Evolutionary conservation across 2,797 vertebrate genomes (phyloP), one percentile per base, ranked within the genome.

Genomic region (Pipistrellus pygmaeus): DNA sequence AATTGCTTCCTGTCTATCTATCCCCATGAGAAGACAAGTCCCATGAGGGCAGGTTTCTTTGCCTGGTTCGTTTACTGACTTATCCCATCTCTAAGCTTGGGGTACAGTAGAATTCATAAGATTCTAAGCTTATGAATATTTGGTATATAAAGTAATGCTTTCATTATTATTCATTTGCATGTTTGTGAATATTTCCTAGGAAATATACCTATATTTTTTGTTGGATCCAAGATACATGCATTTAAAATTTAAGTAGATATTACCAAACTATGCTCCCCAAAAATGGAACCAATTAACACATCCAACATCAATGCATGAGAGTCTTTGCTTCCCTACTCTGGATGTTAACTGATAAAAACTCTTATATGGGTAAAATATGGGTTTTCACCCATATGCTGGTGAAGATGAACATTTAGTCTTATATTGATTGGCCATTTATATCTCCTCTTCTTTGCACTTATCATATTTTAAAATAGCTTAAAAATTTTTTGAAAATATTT

Each of bases 401-500:
- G 35, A 82, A 1, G 20, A 23, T 87, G 62, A 96, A 27, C 11
- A 48, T 76, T 75, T 68, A 72, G 20, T 87, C 73, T 85, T 76
- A 38, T 25, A 51, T 32, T 85, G 86, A 87, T 51, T 82, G 44
- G 11, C 1, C 55, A 91, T 25, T 75, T 75, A 25, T 18, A 81
- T 25, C 57, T 85, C 32, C 3, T 77, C 64, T 91, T 94, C 41
- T 87, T 90, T 85, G 8, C 88, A 81, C 21, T 82, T 83, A 53
- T 48, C 48, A n/a, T 41, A 27, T 73, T 88, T 85, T 30, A 48
- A 38, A 88, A 85, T 3, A 82, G 18, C 35, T 35, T 90, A 44
- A 44, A 44, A 44, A 2, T 53, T 75, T 69, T 95, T 88, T 73
- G 11, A 11, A 44, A 92, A 32, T 62, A 85, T 73, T 55, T 15